Evolutionary conservation across 2,888 invertebrate genomes (phyloP).

Genomic region (Hypolimnas misippus): DNA sequence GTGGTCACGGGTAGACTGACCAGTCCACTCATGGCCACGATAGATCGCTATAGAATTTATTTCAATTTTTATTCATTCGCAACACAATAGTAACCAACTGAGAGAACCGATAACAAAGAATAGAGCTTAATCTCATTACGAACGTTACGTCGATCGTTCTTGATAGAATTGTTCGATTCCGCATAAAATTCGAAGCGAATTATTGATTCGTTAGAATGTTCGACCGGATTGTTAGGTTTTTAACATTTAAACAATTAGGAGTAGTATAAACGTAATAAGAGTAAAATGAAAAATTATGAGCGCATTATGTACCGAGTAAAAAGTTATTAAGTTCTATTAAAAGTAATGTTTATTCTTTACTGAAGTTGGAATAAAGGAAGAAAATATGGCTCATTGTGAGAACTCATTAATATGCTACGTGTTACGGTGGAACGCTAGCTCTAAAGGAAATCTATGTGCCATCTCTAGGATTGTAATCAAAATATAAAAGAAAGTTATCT

Average conservation of each 20-base stretch:
- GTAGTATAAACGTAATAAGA: background rate
- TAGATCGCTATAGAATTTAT: too few relatives aligned
- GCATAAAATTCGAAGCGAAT: constrained; percentile 5
- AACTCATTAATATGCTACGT: constrained; percentile 9
- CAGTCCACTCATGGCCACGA: too few relatives aligned
- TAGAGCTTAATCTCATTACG: background rate
- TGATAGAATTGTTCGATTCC: constrained; percentile 1
- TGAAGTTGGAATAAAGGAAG: background rate
- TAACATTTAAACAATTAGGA: background rate
- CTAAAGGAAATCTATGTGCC: background rate
- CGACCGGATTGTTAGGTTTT: background rate
- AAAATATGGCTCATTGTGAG: constrained; percentile 5
- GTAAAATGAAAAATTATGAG: background rate
- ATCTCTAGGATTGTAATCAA: constrained; percentile 10
- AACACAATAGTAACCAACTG: too few relatives aligned
- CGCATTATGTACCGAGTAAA: background rate
- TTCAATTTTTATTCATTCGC: too few relatives aligned
- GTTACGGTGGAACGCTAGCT: background rate
- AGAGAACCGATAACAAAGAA: background rate
- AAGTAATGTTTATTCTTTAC: constrained; percentile 1
- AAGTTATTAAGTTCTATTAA: constrained; percentile 12
- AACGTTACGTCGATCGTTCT: constrained; percentile 1
- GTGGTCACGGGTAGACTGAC: too few relatives aligned
- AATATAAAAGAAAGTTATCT: constrained; percentile 3
- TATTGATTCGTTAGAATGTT: background rate